These are phyloP conservation scores for Pangasius mekongensis DNA, from an alignment of 2,797 vertebrate species.

Conservation along the genomic window DNA sequence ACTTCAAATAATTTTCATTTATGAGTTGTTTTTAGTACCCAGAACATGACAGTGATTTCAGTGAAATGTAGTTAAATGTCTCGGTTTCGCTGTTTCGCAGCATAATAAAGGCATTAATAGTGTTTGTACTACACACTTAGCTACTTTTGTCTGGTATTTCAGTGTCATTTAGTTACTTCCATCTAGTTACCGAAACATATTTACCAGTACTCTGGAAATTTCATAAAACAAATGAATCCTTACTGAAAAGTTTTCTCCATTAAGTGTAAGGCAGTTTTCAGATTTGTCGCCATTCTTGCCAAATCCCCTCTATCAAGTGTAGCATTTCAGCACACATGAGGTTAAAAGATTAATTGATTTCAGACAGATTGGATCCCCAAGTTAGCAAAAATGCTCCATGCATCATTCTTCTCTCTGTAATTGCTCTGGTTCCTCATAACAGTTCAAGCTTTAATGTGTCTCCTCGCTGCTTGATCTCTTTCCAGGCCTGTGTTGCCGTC, in stretches of 20 bases:
- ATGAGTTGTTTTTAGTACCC: neutral
- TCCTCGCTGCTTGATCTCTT: conserved; percentile 60
- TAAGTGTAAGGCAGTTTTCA: neutral
- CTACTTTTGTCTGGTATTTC: neutral
- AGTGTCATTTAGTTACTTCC: neutral
- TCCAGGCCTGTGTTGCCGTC: conserved; percentile 62
- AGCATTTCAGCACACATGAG: conserved; percentile 32
- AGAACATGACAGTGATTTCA: neutral
- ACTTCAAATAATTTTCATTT: neutral
- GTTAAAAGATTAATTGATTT: conserved; percentile 49
- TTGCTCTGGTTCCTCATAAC: conserved; percentile 59
- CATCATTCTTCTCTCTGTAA: conserved; percentile 52
- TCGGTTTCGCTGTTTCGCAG: neutral
- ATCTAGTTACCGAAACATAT: neutral
- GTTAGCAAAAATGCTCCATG: conserved; percentile 52
- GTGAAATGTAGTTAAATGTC: neutral
- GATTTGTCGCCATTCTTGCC: conserved; percentile 8
- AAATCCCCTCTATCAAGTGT: conserved; percentile 31
- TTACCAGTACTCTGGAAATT: neutral
- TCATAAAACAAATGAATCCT: neutral
- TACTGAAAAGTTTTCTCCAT: conserved; percentile 1
- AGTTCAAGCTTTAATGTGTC: conserved; percentile 67
- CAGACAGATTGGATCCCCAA: conserved; percentile 49
- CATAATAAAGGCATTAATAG: neutral
- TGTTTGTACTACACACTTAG: neutral